Evolutionary conservation across 92 coral and sea anemone species (phyloP).

Genomic region (Zoanthus sociatus): DNA sequence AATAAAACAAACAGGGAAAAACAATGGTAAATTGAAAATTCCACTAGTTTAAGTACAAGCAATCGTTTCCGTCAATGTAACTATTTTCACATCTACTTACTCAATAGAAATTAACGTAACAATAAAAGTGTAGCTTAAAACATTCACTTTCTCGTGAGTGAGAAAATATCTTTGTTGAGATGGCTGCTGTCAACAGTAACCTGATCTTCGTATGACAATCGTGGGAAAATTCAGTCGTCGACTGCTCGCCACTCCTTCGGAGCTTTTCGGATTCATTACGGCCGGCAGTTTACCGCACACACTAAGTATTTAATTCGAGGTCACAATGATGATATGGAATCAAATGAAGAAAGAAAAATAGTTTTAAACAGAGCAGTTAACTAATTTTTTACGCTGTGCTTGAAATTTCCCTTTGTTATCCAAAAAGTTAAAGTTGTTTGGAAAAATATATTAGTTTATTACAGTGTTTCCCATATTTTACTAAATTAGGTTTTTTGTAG

Average conservation of each 20-base stretch:
- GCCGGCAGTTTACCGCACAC: conserved; percentile 9
- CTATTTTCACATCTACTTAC: not conserved
- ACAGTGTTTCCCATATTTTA: not conserved
- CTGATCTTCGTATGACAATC: conserved; percentile 31
- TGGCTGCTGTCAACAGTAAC: not conserved
- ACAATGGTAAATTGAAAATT: conserved; percentile 55
- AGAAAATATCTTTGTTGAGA: not conserved
- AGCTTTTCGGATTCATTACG: conserved; percentile 33
- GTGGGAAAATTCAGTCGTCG: conserved; percentile 42
- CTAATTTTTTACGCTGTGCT: not conserved
- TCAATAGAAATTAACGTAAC: not conserved
- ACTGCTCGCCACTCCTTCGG: conserved; percentile 48
- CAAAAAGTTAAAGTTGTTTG: not conserved
- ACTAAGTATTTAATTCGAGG: not conserved
- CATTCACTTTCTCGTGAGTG: not conserved
- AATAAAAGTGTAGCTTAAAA: not conserved
- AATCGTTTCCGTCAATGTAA: conserved; percentile 17
- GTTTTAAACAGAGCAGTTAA: not conserved
- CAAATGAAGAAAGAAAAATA: not conserved
- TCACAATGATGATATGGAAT: not conserved
- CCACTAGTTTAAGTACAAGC: not conserved
- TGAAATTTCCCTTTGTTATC: not conserved
- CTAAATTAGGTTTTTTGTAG: not conserved
- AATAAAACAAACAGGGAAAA: conserved; percentile 58
- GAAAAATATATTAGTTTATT: not conserved